phyloP scores from a whole-genome alignment of 2,888 invertebrate genomes.

The Tetheella fluctuosa region DNA sequence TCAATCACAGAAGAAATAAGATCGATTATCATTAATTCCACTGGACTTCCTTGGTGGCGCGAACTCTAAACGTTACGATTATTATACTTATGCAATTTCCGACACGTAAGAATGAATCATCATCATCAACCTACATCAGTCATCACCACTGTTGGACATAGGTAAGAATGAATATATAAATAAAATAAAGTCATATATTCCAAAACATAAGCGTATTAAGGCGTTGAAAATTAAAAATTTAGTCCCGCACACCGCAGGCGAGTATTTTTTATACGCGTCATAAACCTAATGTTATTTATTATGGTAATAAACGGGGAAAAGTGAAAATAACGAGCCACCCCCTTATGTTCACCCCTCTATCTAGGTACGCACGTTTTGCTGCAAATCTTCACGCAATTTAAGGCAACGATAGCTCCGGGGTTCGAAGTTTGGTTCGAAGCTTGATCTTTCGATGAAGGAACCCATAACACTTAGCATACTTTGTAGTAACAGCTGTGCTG shows the following conservation, averaged over 20 bases:
- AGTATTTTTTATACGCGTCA: slow-evolving; percentile 45
- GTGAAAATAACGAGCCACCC: slow-evolving; percentile 41
- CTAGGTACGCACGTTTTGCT: slow-evolving; percentile 24
- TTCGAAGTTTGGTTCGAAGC: neutral
- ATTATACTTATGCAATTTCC: no score
- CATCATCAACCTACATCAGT: no score
- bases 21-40: no score
- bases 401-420: neutral
- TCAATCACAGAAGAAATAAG: no score
- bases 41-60: no score
- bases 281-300: slow-evolving; percentile 51
- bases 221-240: slow-evolving; percentile 36
- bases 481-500: no score
- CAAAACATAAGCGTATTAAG: neutral
- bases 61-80: no score
- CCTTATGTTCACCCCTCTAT: slow-evolving; percentile 18
- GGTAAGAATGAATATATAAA: no score
- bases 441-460: no score
- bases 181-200: neutral
- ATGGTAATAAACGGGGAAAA: slow-evolving; percentile 44
- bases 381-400: slow-evolving; percentile 6
- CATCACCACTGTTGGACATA: no score
- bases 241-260: slow-evolving; percentile 25
- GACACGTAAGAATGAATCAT: no score
- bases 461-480: no score